Evolutionary conservation across 2,888 invertebrate genomes (phyloP).

Genomic region (Ormyrus nitidulus): DNA sequence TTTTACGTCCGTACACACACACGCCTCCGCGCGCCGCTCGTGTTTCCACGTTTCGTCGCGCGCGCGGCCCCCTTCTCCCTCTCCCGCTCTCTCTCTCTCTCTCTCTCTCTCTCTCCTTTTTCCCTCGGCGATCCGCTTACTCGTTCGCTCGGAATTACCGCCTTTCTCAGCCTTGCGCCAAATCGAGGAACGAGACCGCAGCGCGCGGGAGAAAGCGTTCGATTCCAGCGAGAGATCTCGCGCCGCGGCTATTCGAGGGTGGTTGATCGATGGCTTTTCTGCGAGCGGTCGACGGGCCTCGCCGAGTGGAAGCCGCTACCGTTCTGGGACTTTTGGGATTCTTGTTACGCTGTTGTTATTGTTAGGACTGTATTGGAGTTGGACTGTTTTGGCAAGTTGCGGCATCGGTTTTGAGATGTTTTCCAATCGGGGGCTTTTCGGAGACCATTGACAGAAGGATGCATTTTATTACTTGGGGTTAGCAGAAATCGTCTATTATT

Average conservation of each 20-base stretch:
- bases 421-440: no score
- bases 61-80: background rate
- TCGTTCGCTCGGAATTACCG: constrained; percentile 5
- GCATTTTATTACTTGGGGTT: no score
- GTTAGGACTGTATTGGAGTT: no score
- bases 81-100: background rate
- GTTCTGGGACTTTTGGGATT: no score
- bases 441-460: no score
- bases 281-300: background rate
- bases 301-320: no score
- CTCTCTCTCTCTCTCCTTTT: background rate
- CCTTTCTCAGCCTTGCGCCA: constrained; percentile 41
- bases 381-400: no score
- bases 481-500: no score
- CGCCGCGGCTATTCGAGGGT: background rate
- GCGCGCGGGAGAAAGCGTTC: background rate
- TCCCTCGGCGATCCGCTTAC: constrained; percentile 22
- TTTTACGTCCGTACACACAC: constrained; percentile 9
- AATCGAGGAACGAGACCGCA: constrained; percentile 46
- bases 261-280: constrained; percentile 49
- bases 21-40: no score
- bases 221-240: constrained; percentile 28
- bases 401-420: no score
- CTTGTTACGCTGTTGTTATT: no score
- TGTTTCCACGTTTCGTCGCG: background rate